Base-by-base conservation (phyloP, 2,888 invertebrate species). In the Luperina nickerlii region DNA sequence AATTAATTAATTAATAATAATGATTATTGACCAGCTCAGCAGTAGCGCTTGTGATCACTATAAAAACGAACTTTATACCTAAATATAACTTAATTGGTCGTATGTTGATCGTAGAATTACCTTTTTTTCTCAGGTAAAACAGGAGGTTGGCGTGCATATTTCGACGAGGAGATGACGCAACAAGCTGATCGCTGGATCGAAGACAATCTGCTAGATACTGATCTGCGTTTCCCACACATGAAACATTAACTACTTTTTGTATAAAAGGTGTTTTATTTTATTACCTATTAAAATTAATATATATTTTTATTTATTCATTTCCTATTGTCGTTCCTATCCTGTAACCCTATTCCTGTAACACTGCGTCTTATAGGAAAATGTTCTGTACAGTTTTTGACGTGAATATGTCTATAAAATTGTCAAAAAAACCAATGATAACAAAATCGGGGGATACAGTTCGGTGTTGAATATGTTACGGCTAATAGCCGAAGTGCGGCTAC, bases 111-210 rank as follows among this genome's bases (percentile, higher is more conserved):
- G 6, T 18, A 32, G 1, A 54, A 32, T 70, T 48, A 27, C 20
- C 13, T n/a, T 67, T 70, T 32, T 32, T 70, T 57, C 3, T 24
- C 71, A 87, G 86, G 86, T 48, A 81, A 79, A 51, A 18, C 78
- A 0, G 86, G 86, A 9, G 86, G 97, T 38, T 98, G 98, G 98
- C 97, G 96, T 76, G 97, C 97, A 6, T 97, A 97, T 87, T 98
- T 98, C 90, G 97, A 97, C 48, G 96, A 97, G 15, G 97, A 98
- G 88, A 96, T 98, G 87, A 96, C 97, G 74, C 92, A 94, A 69
- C 94, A 97, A 85, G 98, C 98, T 45, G 97, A 98, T 82, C 90
- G 95, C 60, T 98, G 98, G 98, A 98, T 98, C 62, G 92, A 93
- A 13, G 95, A 97, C 68, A 97, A 98, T 94, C 92, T 97, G 66